phyloP scores from a whole-genome alignment of 2,888 invertebrate species.

The Agrotis clavis region DNA sequence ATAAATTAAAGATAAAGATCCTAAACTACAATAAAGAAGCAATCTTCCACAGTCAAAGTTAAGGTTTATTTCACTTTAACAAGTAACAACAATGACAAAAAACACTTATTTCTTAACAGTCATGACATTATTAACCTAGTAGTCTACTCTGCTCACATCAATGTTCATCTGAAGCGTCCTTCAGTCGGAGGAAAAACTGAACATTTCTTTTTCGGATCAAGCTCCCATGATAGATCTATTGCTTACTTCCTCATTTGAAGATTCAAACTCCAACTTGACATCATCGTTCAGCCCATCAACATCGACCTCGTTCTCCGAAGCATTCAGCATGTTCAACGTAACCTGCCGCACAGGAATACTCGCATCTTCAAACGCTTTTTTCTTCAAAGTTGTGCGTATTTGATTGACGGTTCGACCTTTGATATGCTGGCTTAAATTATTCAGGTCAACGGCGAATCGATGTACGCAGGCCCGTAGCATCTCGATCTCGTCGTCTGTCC shows the following conservation, averaged over 20 bases:
- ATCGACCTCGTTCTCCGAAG: conserved; percentile 97
- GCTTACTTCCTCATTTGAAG: conserved; percentile 94
- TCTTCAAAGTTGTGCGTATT: conserved; percentile 96
- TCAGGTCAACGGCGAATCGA: conserved; percentile 55
- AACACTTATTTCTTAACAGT: conserved; percentile 25
- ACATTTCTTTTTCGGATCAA: conserved; percentile 75
- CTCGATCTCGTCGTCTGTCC: conserved; percentile 60
- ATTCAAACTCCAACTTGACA: conserved; percentile 96
- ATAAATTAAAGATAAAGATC: no score
- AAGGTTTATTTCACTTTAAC: background rate
- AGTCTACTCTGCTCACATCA: background rate
- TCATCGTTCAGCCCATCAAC: conserved; percentile 95
- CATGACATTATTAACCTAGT: conserved; percentile 2
- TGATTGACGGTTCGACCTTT: conserved; percentile 85
- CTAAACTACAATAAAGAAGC: background rate
- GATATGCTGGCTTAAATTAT: conserved; percentile 51
- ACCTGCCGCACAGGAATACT: conserved; percentile 95
- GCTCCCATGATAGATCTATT: conserved; percentile 70
- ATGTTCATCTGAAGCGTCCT: conserved; percentile 15
- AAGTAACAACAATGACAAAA: conserved; percentile 7
- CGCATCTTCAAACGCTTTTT: conserved; percentile 97
- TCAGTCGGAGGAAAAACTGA: conserved; percentile 41
- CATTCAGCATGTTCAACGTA: conserved; percentile 98
- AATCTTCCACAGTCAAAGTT: conserved; percentile 5
- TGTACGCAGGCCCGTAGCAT: conserved; percentile 55